Evolutionary conservation across 2,888 invertebrate genomes (phyloP).

Genomic region (Notocelia uddmanniana): DNA sequence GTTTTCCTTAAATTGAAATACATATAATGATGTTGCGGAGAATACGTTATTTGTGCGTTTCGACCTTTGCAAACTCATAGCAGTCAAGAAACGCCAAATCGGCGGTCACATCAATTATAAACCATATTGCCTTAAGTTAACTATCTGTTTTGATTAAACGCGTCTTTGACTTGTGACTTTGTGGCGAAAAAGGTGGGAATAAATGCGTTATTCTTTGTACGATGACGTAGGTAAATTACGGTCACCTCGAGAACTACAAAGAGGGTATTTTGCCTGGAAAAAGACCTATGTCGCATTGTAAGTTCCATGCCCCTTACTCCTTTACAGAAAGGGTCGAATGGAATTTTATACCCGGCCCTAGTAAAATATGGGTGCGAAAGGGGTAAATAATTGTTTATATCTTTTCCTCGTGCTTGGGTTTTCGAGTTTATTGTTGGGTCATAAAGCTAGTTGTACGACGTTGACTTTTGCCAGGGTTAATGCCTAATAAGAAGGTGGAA

Average conservation of each 20-base stretch:
- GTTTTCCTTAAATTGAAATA: conserved; percentile 17
- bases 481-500: no score
- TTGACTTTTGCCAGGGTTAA: conserved; percentile 10
- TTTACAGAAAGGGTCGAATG: not conserved
- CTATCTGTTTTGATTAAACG: not conserved
- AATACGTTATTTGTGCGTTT: conserved; percentile 11
- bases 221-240: conserved; percentile 43
- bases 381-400: conserved; percentile 38
- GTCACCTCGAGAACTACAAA: conserved; percentile 36
- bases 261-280: not conserved
- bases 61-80: conserved; percentile 1
- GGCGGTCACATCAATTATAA: not conserved
- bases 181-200: not conserved
- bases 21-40: not conserved
- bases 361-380: conserved; percentile 36
- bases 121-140: not conserved
- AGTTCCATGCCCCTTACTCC: not conserved
- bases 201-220: conserved; percentile 34
- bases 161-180: not conserved
- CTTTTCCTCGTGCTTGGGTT: conserved; percentile 18
- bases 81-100: not conserved
- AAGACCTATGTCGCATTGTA: not conserved
- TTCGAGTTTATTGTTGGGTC: conserved; percentile 10
- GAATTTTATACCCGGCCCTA: conserved; percentile 31
- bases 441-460: conserved; percentile 4